A percentile compares a stretch with the other conserved stretches of the same genome.
These are phyloP conservation scores for Megalopta genalis DNA, from an alignment of 1,140 invertebrate genomes.

Conservation along the genomic window DNA sequence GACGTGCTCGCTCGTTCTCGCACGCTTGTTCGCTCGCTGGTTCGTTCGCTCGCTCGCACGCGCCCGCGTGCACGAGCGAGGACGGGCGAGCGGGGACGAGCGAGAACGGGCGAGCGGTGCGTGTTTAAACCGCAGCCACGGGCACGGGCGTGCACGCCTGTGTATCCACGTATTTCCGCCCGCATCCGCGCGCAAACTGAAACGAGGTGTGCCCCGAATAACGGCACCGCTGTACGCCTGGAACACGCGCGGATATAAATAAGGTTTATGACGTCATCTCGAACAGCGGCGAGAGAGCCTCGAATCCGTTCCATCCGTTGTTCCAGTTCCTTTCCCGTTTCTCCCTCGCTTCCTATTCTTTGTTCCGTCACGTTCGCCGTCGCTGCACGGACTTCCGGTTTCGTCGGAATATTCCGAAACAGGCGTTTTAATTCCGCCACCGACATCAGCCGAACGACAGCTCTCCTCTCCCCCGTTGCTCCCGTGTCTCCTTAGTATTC, in stretches of 20 bases:
- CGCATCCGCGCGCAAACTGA: slow-evolving; percentile 20
- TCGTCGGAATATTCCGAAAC: too few relatives aligned
- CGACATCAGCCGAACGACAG: too few relatives aligned
- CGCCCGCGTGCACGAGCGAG: too few relatives aligned
- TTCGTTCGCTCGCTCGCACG: too few relatives aligned
- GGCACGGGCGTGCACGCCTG: slow-evolving; percentile 19
- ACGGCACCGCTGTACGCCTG: slow-evolving; percentile 40
- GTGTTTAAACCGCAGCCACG: slow-evolving; percentile 47
- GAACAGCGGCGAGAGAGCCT: slow-evolving; percentile 19
- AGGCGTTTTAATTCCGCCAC: slow-evolving; percentile 1
- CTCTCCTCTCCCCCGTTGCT: not conserved
- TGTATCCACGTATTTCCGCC: slow-evolving; percentile 44
- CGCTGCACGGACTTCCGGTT: slow-evolving; percentile 2
- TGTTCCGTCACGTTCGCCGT: slow-evolving; percentile 8
- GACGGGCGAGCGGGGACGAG: too few relatives aligned
- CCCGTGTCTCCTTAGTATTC: not conserved
- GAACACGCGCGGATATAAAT: slow-evolving; percentile 54
- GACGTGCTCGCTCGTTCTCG: slow-evolving; percentile 28
- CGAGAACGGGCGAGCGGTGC: slow-evolving; percentile 1
- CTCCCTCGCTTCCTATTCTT: slow-evolving; percentile 24
- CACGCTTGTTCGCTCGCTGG: too few relatives aligned
- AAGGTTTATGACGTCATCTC: slow-evolving; percentile 55
- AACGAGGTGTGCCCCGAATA: slow-evolving; percentile 40
- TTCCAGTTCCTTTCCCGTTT: slow-evolving; percentile 39
- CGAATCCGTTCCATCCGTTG: slow-evolving; percentile 38